Conservation (phyloP, 2,113 vertebrate genomes). For the Peromyscus leucopus region DNA sequence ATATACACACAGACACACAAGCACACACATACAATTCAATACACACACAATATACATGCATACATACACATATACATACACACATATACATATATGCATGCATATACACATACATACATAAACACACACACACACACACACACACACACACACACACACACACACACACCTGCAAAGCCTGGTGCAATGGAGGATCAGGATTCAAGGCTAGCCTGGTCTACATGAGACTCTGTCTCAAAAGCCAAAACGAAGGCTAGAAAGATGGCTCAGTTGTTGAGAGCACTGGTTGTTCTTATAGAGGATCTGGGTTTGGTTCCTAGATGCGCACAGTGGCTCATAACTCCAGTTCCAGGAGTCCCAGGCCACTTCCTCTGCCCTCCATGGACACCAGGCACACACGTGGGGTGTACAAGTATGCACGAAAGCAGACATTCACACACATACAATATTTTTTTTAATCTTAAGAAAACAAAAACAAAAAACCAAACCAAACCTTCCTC, state of each 20-base stretch:
- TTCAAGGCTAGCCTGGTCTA: no score
- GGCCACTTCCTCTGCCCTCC: not conserved
- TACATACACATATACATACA: not conserved
- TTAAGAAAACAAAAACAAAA: no score
- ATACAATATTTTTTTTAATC: no score
- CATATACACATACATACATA: not conserved
- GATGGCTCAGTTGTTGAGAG: no score
- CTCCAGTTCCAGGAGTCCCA: not conserved
- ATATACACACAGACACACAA: not conserved
- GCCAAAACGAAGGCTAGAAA: no score
- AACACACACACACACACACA: not conserved
- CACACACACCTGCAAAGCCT: not conserved
- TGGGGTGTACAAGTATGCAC: not conserved
- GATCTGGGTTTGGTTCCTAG: no score
- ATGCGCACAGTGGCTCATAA: not conserved
- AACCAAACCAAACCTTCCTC: no score
- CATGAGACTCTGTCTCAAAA: no score
- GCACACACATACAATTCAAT: not conserved
- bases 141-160: not conserved
- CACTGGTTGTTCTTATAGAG: no score
- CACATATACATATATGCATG: not conserved
- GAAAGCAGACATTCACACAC: not conserved
- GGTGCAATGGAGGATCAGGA: no score
- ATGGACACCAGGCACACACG: not conserved
- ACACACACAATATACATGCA: not conserved